These are phyloP conservation scores for Cetoscarus ocellatus DNA, from an alignment of 2,797 vertebrate species.

Conservation along the genomic window DNA sequence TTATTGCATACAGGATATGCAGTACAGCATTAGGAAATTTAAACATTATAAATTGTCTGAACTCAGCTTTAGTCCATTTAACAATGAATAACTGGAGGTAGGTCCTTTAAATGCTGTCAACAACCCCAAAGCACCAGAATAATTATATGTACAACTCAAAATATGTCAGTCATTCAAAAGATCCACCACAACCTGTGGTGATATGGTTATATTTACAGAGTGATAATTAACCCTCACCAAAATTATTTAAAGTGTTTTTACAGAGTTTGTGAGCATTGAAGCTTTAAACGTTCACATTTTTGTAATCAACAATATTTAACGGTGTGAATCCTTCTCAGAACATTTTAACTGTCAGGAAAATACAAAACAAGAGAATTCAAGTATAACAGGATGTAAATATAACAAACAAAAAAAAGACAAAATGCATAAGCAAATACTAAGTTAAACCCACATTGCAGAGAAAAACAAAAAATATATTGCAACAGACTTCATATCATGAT, in stretches of 20 bases:
- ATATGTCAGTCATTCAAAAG: conserved; percentile 27
- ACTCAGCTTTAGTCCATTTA: neutral
- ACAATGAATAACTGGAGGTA: conserved; percentile 22
- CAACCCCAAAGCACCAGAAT: neutral
- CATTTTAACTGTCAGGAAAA: conserved; percentile 25
- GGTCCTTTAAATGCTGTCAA: conserved; percentile 7
- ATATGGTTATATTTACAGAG: conserved; percentile 33
- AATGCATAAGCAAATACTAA: neutral
- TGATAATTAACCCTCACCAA: neutral
- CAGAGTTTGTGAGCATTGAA: conserved; percentile 23
- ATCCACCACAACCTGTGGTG: conserved; percentile 1
- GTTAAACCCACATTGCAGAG: neutral
- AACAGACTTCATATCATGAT: neutral
- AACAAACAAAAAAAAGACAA: neutral
- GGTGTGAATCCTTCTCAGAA: neutral
- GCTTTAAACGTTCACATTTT: conserved; percentile 6
- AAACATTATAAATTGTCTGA: neutral
- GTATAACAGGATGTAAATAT: conserved; percentile 61
- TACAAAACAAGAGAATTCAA: conserved; percentile 67
- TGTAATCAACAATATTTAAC: neutral
- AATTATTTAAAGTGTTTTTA: conserved; percentile 1
- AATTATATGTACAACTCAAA: neutral
- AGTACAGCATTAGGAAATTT: conserved; percentile 2
- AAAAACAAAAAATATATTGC: conserved; percentile 3
- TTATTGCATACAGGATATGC: conserved; percentile 43